Percentiles rank a stretch among this genome's conserved stretches.
These are phyloP conservation scores for Drosophila bunnanda DNA, from an alignment of 2,888 invertebrate genomes.

Conservation along the genomic window DNA sequence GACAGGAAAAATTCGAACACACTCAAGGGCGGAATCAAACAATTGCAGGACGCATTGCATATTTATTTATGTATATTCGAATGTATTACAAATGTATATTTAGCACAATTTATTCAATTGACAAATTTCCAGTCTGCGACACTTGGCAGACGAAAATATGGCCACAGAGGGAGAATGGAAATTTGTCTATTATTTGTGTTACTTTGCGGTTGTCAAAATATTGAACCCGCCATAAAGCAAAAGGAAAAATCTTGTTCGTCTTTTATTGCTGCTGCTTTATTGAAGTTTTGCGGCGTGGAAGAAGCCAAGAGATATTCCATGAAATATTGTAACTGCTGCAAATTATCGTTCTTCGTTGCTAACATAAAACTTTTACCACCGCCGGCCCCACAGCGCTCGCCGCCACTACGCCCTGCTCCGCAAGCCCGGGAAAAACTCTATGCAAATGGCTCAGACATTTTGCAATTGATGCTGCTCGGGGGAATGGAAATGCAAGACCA, in stretches of 20 bases:
- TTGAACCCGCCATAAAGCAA: conserved; percentile 35
- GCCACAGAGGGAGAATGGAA: conserved; percentile 30
- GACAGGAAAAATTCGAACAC: conserved; percentile 9
- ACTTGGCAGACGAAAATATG: conserved; percentile 44
- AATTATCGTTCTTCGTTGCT: conserved; percentile 65
- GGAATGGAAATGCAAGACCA: conserved; percentile 36
- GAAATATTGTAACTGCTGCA: conserved; percentile 63
- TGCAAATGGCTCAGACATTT: conserved; percentile 53
- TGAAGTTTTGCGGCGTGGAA: conserved; percentile 39
- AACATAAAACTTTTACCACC: conserved; percentile 56
- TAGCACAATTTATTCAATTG: conserved; percentile 44
- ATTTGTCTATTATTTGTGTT: conserved; percentile 45
- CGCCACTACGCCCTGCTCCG: conserved; percentile 1
- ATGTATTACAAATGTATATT: conserved; percentile 22
- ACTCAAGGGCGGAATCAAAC: conserved; percentile 38
- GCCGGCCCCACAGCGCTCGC: conserved; percentile 17
- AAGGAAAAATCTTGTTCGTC: conserved; percentile 38
- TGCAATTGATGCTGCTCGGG: conserved; percentile 51
- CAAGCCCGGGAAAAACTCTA: conserved; percentile 43
- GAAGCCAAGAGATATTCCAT: conserved; percentile 45
- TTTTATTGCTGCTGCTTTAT: conserved; percentile 49
- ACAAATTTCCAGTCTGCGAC: conserved; percentile 45
- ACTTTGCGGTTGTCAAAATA: conserved; percentile 52
- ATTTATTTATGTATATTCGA: conserved; percentile 35
- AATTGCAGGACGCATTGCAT: conserved; percentile 53